Percentiles rank a stretch among this genome's conserved stretches.
Conservation (phyloP, 2,888 invertebrate species). For the Microctonus aethiopoides region DNA sequence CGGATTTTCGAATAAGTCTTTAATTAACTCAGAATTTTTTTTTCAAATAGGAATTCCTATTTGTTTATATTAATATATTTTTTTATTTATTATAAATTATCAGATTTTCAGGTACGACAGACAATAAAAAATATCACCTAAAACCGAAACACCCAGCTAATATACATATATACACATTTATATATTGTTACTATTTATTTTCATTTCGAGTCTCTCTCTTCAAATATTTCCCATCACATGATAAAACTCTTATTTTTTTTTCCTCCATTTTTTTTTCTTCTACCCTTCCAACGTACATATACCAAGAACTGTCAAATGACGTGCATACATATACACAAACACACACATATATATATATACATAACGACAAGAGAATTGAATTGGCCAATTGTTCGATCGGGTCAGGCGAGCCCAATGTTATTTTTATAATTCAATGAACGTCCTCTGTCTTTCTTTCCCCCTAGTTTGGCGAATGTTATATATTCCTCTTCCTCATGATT, state of each 20-base stretch:
- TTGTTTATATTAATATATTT: no score
- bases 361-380: constrained; percentile 50
- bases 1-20: no score
- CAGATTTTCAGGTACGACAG: no score
- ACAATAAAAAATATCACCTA: no score
- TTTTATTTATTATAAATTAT: no score
- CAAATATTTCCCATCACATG: background rate
- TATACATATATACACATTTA: background rate
- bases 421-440: constrained; percentile 63
- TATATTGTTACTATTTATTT: constrained; percentile 4
- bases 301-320: constrained; percentile 1
- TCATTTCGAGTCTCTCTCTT: constrained; percentile 18
- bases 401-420: constrained; percentile 57
- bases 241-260: constrained; percentile 5
- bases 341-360: constrained; percentile 6
- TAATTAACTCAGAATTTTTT: no score
- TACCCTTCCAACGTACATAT: background rate
- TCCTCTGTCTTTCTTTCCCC: constrained; percentile 25
- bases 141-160: background rate
- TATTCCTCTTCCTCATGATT: background rate
- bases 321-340: background rate
- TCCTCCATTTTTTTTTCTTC: background rate
- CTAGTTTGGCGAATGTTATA: background rate
- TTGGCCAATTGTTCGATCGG: constrained; percentile 62
- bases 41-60: no score